Evolutionary conservation across 2,888 invertebrate species (phyloP).

Genomic region (Scaptomyza parva): DNA sequence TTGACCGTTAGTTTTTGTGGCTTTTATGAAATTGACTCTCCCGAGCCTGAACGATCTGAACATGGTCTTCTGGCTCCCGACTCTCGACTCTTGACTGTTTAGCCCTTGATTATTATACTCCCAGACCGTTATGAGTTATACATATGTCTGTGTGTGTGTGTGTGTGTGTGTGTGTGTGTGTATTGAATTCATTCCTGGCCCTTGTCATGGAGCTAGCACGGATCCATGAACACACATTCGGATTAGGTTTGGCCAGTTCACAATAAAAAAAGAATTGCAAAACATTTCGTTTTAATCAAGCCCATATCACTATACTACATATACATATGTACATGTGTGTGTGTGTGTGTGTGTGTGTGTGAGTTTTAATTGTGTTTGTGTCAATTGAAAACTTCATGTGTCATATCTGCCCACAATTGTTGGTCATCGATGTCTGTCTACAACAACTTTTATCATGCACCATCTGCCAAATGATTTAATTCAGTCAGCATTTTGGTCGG

Average conservation of each 20-base stretch:
- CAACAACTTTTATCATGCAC: background rate
- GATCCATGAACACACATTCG: slow-evolving; percentile 8
- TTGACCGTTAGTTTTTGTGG: slow-evolving; percentile 38
- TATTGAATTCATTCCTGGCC: slow-evolving; percentile 4
- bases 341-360: background rate
- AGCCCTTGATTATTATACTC: slow-evolving; percentile 59
- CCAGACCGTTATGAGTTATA: slow-evolving; percentile 14
- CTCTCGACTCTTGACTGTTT: slow-evolving; percentile 49
- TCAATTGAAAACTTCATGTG: slow-evolving; percentile 1
- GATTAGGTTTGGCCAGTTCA: slow-evolving; percentile 4
- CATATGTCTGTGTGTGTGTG: background rate
- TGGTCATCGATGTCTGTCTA: background rate
- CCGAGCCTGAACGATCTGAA: slow-evolving; percentile 30
- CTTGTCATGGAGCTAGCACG: slow-evolving; percentile 5
- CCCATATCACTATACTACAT: background rate
- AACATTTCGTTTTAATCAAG: slow-evolving; percentile 8
- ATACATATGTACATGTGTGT: background rate
- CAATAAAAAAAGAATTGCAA: slow-evolving; percentile 11
- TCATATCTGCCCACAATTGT: slow-evolving; percentile 1
- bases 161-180: slow-evolving; percentile 1
- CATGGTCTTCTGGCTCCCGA: slow-evolving; percentile 26
- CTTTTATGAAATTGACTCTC: slow-evolving; percentile 28
- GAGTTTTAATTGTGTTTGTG: background rate
- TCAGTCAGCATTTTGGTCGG: background rate
- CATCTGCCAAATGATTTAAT: slow-evolving; percentile 2